phyloP scores from a whole-genome alignment of 2,888 invertebrate genomes.

The Acheta domesticus region DNA sequence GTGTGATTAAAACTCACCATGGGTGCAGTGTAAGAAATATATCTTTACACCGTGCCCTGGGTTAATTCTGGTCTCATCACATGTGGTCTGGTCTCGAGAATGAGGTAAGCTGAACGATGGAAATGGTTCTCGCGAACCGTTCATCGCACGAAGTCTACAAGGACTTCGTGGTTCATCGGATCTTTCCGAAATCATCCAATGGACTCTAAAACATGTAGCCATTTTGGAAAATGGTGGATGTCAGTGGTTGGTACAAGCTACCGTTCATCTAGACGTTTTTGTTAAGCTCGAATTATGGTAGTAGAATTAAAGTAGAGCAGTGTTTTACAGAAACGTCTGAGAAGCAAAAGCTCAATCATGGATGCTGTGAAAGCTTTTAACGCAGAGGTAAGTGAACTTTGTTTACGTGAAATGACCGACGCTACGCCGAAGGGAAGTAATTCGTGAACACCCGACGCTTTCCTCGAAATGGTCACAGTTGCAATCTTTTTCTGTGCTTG shows the following conservation, averaged over 20 bases:
- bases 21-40: too few relatives aligned
- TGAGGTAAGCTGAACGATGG: background rate
- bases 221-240: conserved; percentile 32
- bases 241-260: background rate
- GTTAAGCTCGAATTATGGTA: too few relatives aligned
- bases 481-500: too few relatives aligned
- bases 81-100: too few relatives aligned
- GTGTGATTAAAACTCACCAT: too few relatives aligned
- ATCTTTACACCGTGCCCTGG: too few relatives aligned
- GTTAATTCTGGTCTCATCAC: too few relatives aligned
- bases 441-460: background rate
- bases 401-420: background rate
- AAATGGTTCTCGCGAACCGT: background rate
- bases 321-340: too few relatives aligned
- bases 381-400: conserved; percentile 64
- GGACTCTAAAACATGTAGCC: conserved; percentile 25
- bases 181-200: background rate
- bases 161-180: too few relatives aligned
- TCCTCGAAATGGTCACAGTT: background rate
- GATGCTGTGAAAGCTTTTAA: conserved; percentile 84
- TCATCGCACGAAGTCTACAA: too few relatives aligned
- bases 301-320: too few relatives aligned
- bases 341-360: conserved; percentile 52
- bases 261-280: background rate
- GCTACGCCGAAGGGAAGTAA: background rate